Evolutionary conservation across 2,113 vertebrate genomes (phyloP), one percentile per base, ranked within the genome.

Genomic region (Apus apus): DNA sequence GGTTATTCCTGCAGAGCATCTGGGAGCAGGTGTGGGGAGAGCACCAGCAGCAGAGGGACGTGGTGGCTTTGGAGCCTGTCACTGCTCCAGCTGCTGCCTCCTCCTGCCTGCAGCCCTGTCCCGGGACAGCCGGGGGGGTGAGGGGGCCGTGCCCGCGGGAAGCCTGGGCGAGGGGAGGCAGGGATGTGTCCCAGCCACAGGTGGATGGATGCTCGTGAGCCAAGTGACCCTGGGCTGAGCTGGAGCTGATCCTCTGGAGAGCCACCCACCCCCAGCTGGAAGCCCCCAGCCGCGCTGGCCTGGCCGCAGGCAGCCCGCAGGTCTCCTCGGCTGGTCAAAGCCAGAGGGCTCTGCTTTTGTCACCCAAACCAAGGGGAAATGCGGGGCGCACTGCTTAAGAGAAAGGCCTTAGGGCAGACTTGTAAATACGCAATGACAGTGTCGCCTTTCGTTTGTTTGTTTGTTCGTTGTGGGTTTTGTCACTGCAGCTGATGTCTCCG

Each of bases 401-500:
- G 58, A 54, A 76, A 46, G 30, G 50, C 9, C 19, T 9, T 15
- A 60, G 53, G 43, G 40, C 60, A 78, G 71, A 45, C 53, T 79
- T 15, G n/a, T 38, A 29, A 62, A 45, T 8, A 16, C 5, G 11
- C 53, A 88, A 7, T 87, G 57, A 91, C 25, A 13, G 15, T 19
- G 7, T 23, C 5, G 4, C 11, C n/a, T n/a, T n/a, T n/a, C n/a
- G n/a, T n/a, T n/a, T n/a, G n/a, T n/a, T n/a, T n/a, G n/a, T n/a
- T n/a, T n/a, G n/a, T n/a, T n/a, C n/a, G n/a, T n/a, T n/a, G n/a
- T n/a, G n/a, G n/a, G n/a, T n/a, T n/a, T n/a, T n/a, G n/a, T n/a
- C 8, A 36, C 56, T 32, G 6, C 97, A 99, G 99, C 60, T 99
- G 71, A 99, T 99, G 99, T 99, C 99, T 87, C 99, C 99, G 23